phyloP scores from a whole-genome alignment of 2,888 invertebrate species.

The Drosophila fulvimacula region DNA sequence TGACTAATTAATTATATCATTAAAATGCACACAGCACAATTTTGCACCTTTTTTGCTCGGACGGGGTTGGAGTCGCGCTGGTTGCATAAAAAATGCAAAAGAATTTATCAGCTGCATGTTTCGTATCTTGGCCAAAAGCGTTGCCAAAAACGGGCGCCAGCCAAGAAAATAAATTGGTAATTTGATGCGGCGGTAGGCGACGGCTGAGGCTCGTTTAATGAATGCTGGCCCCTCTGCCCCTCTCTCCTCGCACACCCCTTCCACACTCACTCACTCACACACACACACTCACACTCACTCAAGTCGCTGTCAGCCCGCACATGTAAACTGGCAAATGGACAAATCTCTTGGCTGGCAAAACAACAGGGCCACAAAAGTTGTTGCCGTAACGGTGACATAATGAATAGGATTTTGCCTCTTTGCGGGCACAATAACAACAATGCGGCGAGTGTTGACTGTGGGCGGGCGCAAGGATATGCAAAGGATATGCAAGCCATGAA shows the following conservation, averaged over 20 bases:
- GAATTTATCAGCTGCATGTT: conserved; percentile 52
- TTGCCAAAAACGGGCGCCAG: conserved; percentile 38
- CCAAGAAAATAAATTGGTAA: conserved; percentile 80
- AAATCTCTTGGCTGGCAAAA: conserved; percentile 57
- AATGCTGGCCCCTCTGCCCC: conserved; percentile 18
- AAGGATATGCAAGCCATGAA: conserved; percentile 70
- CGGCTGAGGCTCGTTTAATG: conserved; percentile 68
- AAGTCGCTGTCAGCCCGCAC: conserved; percentile 24
- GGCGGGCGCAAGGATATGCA: conserved; percentile 65
- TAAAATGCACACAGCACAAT: conserved; percentile 48
- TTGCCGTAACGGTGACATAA: conserved; percentile 71
- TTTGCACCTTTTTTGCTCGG: conserved; percentile 44
- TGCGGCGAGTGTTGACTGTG: not conserved
- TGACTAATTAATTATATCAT: conserved; percentile 62
- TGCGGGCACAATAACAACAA: conserved; percentile 60
- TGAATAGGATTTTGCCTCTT: conserved; percentile 77
- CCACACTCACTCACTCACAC: no score
- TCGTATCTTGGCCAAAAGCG: conserved; percentile 31
- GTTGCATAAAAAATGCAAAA: conserved; percentile 29
- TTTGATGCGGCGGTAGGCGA: conserved; percentile 68
- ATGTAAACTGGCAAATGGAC: conserved; percentile 54
- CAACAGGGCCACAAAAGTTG: conserved; percentile 44
- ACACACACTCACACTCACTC: no score
- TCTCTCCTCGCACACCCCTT: no score
- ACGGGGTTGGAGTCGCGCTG: not conserved